phyloP scores from a whole-genome alignment of 2,113 vertebrate species.

The Chrysochloris asiatica region DNA sequence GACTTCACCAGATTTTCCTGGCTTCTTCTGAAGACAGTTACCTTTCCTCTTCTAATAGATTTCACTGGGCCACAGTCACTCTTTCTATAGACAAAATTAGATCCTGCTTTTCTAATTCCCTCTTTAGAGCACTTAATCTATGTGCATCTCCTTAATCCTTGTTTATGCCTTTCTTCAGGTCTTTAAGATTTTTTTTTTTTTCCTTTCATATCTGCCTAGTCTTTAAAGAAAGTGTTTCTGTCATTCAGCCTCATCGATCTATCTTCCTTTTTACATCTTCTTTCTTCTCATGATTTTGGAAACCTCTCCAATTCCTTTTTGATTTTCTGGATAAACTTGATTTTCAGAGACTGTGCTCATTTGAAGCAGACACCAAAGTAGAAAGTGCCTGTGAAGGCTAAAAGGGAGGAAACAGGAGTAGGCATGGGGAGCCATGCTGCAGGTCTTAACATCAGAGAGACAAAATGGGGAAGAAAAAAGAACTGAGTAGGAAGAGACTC shows the following conservation, averaged over 20 bases:
- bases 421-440: too few relatives aligned
- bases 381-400: background rate
- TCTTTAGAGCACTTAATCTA: background rate
- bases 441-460: background rate
- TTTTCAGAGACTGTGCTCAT: slow-evolving; percentile 4
- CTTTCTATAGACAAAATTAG: slow-evolving; percentile 9
- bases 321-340: background rate
- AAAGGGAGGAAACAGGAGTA: background rate
- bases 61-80: background rate
- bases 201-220: background rate
- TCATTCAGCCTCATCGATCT: background rate
- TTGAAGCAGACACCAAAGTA: background rate
- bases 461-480: background rate
- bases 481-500: background rate
- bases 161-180: background rate
- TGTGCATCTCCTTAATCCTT: background rate
- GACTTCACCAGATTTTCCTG: background rate
- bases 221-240: slow-evolving; percentile 33
- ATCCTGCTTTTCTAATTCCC: background rate
- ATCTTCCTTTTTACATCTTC: background rate
- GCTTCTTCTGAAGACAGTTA: background rate
- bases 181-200: background rate
- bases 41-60: background rate
- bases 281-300: background rate
- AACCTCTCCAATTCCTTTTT: background rate